phyloP scores from a whole-genome alignment of 1,140 invertebrate species.

The Hylyphantes graminicola region DNA sequence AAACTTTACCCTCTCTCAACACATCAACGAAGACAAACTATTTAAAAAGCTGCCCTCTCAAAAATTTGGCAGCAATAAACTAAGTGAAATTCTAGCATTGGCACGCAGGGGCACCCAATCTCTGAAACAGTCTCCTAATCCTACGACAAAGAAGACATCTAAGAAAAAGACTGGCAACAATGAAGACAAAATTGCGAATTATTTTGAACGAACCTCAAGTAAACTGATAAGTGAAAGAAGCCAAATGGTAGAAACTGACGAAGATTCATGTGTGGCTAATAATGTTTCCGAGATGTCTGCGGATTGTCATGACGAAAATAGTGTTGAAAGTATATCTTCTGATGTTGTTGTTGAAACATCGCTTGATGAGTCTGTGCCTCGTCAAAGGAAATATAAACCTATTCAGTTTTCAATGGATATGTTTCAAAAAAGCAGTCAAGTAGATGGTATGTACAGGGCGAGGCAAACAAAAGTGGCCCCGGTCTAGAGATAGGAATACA shows the following conservation, averaged over 20 bases:
- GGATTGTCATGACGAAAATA: background rate
- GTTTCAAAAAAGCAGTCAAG: background rate
- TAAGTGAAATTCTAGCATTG: background rate
- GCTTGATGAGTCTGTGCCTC: conserved; percentile 9
- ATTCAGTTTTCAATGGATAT: conserved; percentile 26
- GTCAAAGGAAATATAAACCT: conserved; percentile 22
- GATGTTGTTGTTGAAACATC: background rate
- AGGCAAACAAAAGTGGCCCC: too few relatives aligned
- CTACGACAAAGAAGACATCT: background rate
- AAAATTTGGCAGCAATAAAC: conserved; percentile 9
- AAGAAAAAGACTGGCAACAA: background rate
- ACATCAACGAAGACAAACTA: conserved; percentile 19
- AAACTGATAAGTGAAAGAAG: too few relatives aligned
- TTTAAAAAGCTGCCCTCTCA: conserved; percentile 1
- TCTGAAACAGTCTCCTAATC: background rate
- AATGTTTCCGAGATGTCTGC: too few relatives aligned
- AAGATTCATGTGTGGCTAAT: too few relatives aligned
- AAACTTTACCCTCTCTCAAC: conserved; percentile 29
- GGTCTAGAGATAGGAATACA: too few relatives aligned
- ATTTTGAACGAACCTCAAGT: background rate
- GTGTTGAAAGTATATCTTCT: background rate
- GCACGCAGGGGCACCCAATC: background rate
- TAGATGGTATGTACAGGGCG: conserved; percentile 1
- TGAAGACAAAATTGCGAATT: background rate
- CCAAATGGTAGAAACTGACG: too few relatives aligned